Evolutionary conservation across 1,140 invertebrate genomes (phyloP).

Genomic region (Babylonia areolata): DNA sequence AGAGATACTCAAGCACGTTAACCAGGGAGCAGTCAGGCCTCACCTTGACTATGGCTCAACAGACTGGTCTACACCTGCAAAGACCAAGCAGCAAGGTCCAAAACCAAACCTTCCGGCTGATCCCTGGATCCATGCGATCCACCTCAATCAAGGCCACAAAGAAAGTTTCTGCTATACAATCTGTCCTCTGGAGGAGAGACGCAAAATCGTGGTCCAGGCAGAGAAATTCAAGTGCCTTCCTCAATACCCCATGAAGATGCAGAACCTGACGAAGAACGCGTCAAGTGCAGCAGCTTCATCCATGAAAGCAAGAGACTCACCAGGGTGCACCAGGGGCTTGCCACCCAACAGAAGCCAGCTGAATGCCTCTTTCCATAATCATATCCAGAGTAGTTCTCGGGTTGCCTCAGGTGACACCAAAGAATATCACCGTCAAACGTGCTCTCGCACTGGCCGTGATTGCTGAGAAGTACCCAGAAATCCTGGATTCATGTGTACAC

Average conservation of each 20-base stretch:
- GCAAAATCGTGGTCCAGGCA: constrained; percentile 22
- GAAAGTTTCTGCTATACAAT: neutral
- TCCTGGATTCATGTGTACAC: too few species aligned
- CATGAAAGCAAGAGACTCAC: too few species aligned
- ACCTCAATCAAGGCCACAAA: constrained; percentile 1
- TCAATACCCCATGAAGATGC: neutral
- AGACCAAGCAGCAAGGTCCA: neutral
- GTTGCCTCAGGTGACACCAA: neutral
- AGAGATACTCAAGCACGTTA: neutral
- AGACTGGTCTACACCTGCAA: neutral
- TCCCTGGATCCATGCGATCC: neutral
- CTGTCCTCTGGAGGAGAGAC: neutral
- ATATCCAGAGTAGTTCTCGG: neutral
- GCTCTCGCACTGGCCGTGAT: neutral
- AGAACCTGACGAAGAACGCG: neutral
- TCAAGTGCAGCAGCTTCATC: constrained; percentile 25
- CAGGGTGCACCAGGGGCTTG: neutral
- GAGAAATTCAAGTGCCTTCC: constrained; percentile 18
- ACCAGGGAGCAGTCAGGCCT: too few species aligned
- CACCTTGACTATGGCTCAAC: neutral
- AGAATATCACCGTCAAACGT: too few species aligned
- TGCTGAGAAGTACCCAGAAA: neutral
- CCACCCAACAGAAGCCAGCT: neutral
- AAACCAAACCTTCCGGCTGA: constrained; percentile 4
- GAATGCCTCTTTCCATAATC: neutral